Conservation (phyloP, 2,888 invertebrate genomes). For the Molanna angustata region DNA sequence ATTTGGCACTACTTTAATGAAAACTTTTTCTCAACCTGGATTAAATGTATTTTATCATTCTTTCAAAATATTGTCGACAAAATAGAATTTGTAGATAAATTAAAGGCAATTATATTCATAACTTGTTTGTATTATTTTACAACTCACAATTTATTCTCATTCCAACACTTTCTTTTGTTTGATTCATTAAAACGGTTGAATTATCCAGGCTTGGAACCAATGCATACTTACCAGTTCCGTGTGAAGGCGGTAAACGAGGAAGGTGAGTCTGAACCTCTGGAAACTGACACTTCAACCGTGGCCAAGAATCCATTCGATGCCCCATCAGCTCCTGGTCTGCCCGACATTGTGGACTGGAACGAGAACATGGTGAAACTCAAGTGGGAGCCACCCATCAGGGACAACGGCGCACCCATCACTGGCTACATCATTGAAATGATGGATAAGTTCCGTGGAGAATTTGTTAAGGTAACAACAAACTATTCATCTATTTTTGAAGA, state of each 20-base stretch:
- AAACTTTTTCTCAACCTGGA: too few species aligned
- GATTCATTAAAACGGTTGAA: too few species aligned
- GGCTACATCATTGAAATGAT: slow-evolving; percentile 91
- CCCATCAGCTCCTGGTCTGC: slow-evolving; percentile 84
- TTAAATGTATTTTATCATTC: too few species aligned
- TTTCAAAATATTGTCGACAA: too few species aligned
- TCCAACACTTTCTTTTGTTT: too few species aligned
- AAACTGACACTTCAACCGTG: slow-evolving; percentile 80
- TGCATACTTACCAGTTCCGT: slow-evolving; percentile 96
- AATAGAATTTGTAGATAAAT: too few species aligned
- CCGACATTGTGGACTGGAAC: slow-evolving; percentile 87
- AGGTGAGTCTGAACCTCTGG: slow-evolving; percentile 94
- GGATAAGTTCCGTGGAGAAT: slow-evolving; percentile 81
- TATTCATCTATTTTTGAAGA: too few species aligned
- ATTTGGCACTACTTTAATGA: too few species aligned
- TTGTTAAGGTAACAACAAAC: slow-evolving; percentile 62
- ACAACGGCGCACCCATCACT: slow-evolving; percentile 92
- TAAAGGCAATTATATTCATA: too few species aligned
- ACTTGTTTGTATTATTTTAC: too few species aligned
- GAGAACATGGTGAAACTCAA: slow-evolving; percentile 87
- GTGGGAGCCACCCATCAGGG: slow-evolving; percentile 87
- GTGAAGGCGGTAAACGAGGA: slow-evolving; percentile 96
- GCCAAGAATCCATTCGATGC: slow-evolving; percentile 98
- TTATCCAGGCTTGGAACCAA: slow-evolving; percentile 78
- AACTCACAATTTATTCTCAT: too few species aligned